Evolutionary conservation across 1,140 invertebrate genomes (phyloP), one percentile per base, ranked within the genome.

Genomic region (Stenopsyche tienmushanensis): DNA sequence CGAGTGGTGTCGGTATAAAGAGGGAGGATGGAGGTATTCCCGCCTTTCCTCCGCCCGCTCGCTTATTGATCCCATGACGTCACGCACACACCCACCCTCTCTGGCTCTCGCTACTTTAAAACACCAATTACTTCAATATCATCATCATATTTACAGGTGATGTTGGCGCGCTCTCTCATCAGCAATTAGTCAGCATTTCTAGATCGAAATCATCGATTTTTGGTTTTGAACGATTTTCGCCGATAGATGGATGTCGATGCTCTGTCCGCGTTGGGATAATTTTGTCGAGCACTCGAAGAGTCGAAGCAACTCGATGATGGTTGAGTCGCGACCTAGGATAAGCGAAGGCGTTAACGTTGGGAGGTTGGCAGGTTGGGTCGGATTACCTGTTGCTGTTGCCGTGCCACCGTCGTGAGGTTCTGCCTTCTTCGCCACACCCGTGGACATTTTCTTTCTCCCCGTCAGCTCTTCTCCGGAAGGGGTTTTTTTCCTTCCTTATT

Each of bases 61-160:
- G 59, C 65, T 70, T 67, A 65, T 67, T 71, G 65, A 71, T 67
- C 69, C 65, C 52, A 57, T 67, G 69, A 71, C 69, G 58, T 68
- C 64, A 67, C 52, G 50, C 62, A 64, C 65, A 67, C 70, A 67
- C 69, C 67, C 69, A 67, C 67, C 59, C 66, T 57, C 66, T n/a
- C 29, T 58, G 21, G 23, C 62, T 1, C 39, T 18, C 39, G 41
- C 41, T 7, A 34, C 29, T 34, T 34, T 34, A 34, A 34, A 34
- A 34, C 29, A 5, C 29, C 13, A n/a, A n/a, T n/a, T n/a, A n/a
- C n/a, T n/a, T n/a, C n/a, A n/a, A n/a, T n/a, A n/a, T n/a, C n/a
- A n/a, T n/a, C n/a, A n/a, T n/a, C n/a, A n/a, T n/a, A n/a, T n/a
- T n/a, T n/a, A n/a, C n/a, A n/a, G n/a, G n/a, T n/a, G n/a, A n/a